Evolutionary conservation across 2,113 vertebrate species (phyloP).

Genomic region (Gallinago paraguaiae): DNA sequence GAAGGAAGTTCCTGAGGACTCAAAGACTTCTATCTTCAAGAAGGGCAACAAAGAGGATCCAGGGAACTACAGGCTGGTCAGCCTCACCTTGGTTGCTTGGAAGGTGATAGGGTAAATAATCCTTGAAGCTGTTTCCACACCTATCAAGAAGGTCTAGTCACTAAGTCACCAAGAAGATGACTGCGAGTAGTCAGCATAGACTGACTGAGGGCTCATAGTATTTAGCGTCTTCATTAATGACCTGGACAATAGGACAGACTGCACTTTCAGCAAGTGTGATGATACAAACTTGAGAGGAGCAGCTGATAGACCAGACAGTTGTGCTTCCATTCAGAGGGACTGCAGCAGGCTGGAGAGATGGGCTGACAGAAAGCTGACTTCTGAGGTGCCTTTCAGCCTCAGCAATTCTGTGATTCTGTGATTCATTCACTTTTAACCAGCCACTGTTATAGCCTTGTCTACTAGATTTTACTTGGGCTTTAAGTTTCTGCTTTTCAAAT

Average conservation of each 20-base stretch:
- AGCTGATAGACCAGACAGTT: background rate
- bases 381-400: background rate
- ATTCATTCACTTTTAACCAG: background rate
- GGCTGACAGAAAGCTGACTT: background rate
- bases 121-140: background rate
- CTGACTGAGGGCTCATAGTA: background rate
- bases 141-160: background rate
- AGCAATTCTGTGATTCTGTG: background rate
- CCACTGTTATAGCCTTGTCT: background rate
- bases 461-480: background rate
- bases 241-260: background rate
- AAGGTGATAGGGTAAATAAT: background rate
- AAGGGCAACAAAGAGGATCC: background rate
- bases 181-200: accelerated
- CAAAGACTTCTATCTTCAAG: background rate
- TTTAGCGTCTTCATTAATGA: background rate
- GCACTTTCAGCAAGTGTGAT: background rate
- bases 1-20: background rate
- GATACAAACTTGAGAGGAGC: background rate
- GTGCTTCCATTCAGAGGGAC: background rate
- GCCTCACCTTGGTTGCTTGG: background rate
- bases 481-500: background rate
- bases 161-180: background rate
- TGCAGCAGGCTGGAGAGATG: background rate
- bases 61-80: background rate